phyloP scores from a whole-genome alignment of 1,140 invertebrate genomes.

The Euwallacea fornicatus region DNA sequence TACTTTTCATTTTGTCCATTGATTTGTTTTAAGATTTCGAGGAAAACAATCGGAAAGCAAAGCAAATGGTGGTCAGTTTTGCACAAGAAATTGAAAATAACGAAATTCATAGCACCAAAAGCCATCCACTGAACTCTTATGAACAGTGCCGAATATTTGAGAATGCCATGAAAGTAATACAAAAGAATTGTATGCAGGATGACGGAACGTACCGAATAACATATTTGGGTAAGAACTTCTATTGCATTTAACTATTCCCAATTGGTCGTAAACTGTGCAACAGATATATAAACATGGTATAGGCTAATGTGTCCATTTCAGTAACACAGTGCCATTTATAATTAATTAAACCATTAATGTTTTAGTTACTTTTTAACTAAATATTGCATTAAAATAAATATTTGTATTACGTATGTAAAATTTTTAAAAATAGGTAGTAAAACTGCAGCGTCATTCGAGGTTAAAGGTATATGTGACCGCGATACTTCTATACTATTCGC shows the following conservation, averaged over 20 bases:
- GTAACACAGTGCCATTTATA: too few species aligned
- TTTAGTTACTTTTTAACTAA: too few species aligned
- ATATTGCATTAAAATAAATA: too few species aligned
- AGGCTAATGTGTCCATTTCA: too few species aligned
- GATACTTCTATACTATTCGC: too few species aligned
- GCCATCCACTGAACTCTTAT: constrained; percentile 59
- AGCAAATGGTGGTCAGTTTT: constrained; percentile 65
- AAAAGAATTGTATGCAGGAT: constrained; percentile 56
- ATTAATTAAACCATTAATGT: too few species aligned
- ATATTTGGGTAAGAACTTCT: constrained; percentile 56
- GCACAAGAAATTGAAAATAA: constrained; percentile 61
- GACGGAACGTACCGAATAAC: constrained; percentile 56
- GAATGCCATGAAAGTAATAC: constrained; percentile 64
- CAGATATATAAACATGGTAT: too few species aligned
- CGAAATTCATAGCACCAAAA: constrained; percentile 63
- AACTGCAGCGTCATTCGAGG: too few species aligned
- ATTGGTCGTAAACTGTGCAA: not conserved
- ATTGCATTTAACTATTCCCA: not conserved
- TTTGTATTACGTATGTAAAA: too few species aligned
- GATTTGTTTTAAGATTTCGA: constrained; percentile 60
- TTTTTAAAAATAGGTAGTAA: too few species aligned
- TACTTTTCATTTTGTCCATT: too few species aligned
- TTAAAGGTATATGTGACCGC: too few species aligned
- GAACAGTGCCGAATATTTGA: constrained; percentile 62
- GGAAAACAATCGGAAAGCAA: constrained; percentile 70